These are phyloP conservation scores for Bryconaethiops microstoma DNA, from an alignment of 2,797 vertebrate species.

Conservation along the genomic window DNA sequence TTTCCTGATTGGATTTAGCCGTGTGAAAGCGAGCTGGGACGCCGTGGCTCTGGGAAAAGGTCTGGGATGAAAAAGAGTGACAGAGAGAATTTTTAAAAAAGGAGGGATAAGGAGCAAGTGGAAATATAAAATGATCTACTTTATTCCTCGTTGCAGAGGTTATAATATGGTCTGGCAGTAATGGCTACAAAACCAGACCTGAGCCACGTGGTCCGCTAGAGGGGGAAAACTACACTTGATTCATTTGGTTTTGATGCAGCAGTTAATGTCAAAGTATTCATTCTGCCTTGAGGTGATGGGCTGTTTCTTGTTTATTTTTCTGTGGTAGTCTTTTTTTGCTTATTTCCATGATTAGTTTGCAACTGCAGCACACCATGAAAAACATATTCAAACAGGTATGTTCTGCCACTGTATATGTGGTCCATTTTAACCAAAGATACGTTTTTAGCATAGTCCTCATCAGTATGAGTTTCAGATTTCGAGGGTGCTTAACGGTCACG, in stretches of 20 bases:
- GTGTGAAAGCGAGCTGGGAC: constrained; percentile 70
- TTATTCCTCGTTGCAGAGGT: constrained; percentile 28
- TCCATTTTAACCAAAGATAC: constrained; percentile 21
- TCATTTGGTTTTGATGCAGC: constrained; percentile 6
- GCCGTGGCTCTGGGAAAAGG: constrained; percentile 43
- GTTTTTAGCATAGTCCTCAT: constrained; percentile 3
- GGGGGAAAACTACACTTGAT: constrained; percentile 11
- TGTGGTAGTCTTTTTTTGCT: background rate
- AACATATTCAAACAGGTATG: too few species aligned
- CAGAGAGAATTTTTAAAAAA: constrained; percentile 26
- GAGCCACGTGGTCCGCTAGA: background rate
- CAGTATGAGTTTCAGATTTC: constrained; percentile 28
- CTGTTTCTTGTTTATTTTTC: constrained; percentile 7
- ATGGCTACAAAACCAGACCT: constrained; percentile 8
- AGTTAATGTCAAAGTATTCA: constrained; percentile 36
- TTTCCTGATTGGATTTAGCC: constrained; percentile 79
- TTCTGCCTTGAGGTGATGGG: background rate
- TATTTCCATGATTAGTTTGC: background rate
- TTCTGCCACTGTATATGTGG: too few species aligned
- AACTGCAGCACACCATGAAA: background rate
- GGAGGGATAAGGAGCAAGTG: background rate
- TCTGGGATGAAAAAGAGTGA: constrained; percentile 33
- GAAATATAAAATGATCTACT: constrained; percentile 34
- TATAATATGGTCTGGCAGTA: constrained; percentile 32
- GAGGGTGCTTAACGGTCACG: constrained; percentile 21